Evolutionary conservation across 2,888 invertebrate genomes (phyloP), one percentile per base, ranked within the genome.

Genomic region (Coelogynopora nodosa): DNA sequence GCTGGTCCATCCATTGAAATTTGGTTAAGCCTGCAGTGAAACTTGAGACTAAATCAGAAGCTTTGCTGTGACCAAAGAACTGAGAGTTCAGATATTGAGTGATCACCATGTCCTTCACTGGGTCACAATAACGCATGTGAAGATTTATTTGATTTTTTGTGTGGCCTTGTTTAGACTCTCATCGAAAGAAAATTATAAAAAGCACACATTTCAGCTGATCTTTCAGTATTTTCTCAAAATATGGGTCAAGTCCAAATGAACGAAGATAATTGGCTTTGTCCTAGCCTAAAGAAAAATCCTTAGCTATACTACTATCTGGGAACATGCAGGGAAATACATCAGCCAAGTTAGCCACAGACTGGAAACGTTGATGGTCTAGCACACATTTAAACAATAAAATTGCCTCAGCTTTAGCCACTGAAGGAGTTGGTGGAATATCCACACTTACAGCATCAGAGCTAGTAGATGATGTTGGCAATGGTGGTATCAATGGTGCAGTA

Each of bases 211-310:
- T 82, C 49, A 84, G 31, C 29, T 84, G 84, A 67, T 10, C 27
- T 67, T 28, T 84, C 49, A 84, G 31, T 84, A 67, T 31, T 67
- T 84, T 84, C 31, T 84, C 84, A 67, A 84, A 84, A 84, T 84
- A 84, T 30, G 67, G 28, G 49, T 5, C 28, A 84, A 67, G 49
- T 84, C 67, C 67, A 2, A 2, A 30, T n/a, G 83, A 82, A 82
- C 2, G 31, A 30, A 82, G 81, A 80, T 49, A 49, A 49, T 49
- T 49, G 49, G 49, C 49, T 49, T 49, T 49, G 49, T 49, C 49
- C 5, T 49, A 49, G 49, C 49, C 49, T 49, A 49, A 49, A 49
- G 5, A 49, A 49, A 49, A 49, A 49, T 49, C 49, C 49, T 49
- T 49, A 49, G 49, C 49, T 49, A 49, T 49, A 49, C 49, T 49